Evolutionary conservation across 2,888 invertebrate species (phyloP), one percentile per base, ranked within the genome.

Genomic region (Standfussiana lucernea): DNA sequence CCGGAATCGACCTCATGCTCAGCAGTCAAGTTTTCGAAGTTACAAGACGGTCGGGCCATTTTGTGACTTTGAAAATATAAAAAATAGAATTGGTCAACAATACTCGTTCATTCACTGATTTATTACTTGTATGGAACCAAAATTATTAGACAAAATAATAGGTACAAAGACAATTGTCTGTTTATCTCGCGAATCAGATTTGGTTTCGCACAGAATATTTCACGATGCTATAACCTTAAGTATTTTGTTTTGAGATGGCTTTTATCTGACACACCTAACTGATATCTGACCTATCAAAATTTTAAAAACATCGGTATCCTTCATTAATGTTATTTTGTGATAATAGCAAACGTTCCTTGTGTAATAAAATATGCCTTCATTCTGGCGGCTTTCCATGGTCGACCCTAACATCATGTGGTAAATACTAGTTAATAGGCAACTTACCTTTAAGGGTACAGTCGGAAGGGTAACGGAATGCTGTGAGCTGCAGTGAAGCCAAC

Each of bases 371-470:
- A 50, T 50, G 7, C 50, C 50, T 50, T 13, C n/a, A n/a, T 53
- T 28, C n/a, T 2, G 28, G 8, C 8, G 32, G 8, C 15, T 32
- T 32, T 21, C 1, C 47, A 15, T 32, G 15, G 21, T 37, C 0
- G 11, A 53, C n/a, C 13, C 6, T 15, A 56, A 13, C 10, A 10
- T 50, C 24, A 50, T 13, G n/a, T 13, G 13, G 5, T 28, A 15
- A 28, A 42, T 2, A 42, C 1, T 11, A 4, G n/a, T n/a, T 62
- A 13, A 13, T 7, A n/a, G 32, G 15, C 59, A 28, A 69, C 80
- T 72, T 84, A 84, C 84, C 35, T 68, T 21, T 65, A 11, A 59
- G 32, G 8, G 67, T 0, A 28, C 82, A 85, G 40, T 62, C 0
- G 0, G 70, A 0, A 40, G 82, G 59, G 18, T 81, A 85, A 2